Evolutionary conservation across 2,888 invertebrate species (phyloP).

Genomic region (Drosophila atroscutellata): DNA sequence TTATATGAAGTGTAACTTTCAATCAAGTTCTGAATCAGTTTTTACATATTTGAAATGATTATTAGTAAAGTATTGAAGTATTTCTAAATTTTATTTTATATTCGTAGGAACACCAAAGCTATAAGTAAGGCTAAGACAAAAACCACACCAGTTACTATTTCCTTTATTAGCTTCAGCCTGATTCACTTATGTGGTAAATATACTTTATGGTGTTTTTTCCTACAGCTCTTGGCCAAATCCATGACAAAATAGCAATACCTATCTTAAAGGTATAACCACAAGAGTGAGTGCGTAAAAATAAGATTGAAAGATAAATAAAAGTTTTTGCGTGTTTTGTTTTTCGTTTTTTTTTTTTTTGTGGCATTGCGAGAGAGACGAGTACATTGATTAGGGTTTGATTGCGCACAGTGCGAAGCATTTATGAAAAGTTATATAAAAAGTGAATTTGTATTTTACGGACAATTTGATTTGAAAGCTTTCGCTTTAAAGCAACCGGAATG

Average conservation of each 20-base stretch:
- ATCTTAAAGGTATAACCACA: not conserved
- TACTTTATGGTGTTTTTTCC: not conserved
- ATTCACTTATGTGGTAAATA: not conserved
- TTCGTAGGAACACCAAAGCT: not conserved
- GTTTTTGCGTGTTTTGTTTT: not conserved
- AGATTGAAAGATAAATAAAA: conserved; percentile 36
- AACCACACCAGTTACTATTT: not conserved
- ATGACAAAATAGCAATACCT: not conserved
- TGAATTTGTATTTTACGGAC: conserved; percentile 12
- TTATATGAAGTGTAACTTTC: too few species aligned
- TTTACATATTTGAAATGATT: not conserved
- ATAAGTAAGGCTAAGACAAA: not conserved
- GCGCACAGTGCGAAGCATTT: conserved; percentile 21
- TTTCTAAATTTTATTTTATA: not conserved
- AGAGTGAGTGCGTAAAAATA: conserved; percentile 5
- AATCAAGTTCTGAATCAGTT: not conserved
- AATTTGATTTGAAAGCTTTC: conserved; percentile 39
- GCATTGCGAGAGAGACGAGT: conserved; percentile 16
- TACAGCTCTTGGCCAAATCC: not conserved
- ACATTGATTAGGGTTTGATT: conserved; percentile 60
- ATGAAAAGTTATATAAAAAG: conserved; percentile 24
- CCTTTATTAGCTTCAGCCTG: not conserved
- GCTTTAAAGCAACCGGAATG: conserved; percentile 15
- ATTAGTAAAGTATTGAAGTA: too few species aligned
- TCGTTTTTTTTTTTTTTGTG: conserved; percentile 1